phyloP scores from a whole-genome alignment of 1,140 invertebrate species.

The Drosophila nigromelanica region DNA sequence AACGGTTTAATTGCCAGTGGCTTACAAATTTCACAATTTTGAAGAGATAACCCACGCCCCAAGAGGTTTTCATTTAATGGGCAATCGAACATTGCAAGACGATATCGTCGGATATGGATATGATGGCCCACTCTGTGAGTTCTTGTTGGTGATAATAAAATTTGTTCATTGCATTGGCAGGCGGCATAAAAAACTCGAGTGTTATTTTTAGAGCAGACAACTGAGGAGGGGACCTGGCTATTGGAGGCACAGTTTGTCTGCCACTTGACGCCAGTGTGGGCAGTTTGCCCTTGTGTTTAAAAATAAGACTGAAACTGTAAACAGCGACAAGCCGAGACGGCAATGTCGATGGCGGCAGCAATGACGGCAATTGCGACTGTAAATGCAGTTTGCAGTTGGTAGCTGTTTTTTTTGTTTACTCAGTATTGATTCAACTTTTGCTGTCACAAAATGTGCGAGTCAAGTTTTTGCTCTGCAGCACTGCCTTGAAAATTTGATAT shows the following conservation, averaged over 20 bases:
- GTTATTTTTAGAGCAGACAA: constrained; percentile 39
- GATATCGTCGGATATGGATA: constrained; percentile 13
- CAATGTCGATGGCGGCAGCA: constrained; percentile 52
- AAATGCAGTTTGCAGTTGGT: constrained; percentile 43
- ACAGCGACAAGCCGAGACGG: constrained; percentile 41
- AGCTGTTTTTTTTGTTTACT: constrained; percentile 17
- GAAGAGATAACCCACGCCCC: constrained; percentile 12
- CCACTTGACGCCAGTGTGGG: constrained; percentile 51
- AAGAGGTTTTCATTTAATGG: constrained; percentile 14
- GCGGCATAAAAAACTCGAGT: constrained; percentile 35
- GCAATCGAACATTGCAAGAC: background rate
- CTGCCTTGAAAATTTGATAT: constrained; percentile 65
- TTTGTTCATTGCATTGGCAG: constrained; percentile 62
- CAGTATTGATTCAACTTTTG: constrained; percentile 67
- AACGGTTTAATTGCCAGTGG: constrained; percentile 16
- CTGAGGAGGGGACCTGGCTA: background rate
- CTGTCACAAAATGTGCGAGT: constrained; percentile 20
- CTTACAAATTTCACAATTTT: constrained; percentile 17
- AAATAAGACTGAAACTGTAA: constrained; percentile 67
- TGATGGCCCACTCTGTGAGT: constrained; percentile 27
- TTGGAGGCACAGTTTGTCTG: constrained; percentile 32
- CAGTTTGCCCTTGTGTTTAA: constrained; percentile 76
- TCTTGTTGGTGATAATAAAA: constrained; percentile 68
- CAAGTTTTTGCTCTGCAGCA: constrained; percentile 48
- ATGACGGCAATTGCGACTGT: constrained; percentile 2